These are phyloP conservation scores for Sarotherodon lohbergeri DNA, from an alignment of 2,113 vertebrate species.

Conservation along the genomic window DNA sequence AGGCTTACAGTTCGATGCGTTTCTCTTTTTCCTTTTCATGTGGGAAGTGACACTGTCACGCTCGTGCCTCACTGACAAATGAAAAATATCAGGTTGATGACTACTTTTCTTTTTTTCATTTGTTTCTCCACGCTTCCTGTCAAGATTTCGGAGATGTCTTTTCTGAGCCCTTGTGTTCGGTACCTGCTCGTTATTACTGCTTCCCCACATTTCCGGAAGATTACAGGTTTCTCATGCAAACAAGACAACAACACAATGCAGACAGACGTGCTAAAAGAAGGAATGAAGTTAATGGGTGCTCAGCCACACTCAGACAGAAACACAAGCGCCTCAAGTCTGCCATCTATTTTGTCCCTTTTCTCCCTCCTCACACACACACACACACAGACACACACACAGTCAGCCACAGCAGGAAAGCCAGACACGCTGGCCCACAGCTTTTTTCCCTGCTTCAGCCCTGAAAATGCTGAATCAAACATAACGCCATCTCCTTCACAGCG, in stretches of 20 bases:
- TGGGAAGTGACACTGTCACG: neutral
- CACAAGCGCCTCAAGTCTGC: neutral
- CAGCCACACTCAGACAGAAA: neutral
- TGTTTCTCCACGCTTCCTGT: neutral
- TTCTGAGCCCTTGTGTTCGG: neutral
- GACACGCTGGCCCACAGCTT: neutral
- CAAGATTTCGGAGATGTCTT: constrained; percentile 7
- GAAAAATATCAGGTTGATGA: constrained; percentile 26
- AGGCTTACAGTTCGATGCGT: neutral
- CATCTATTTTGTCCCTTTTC: neutral
- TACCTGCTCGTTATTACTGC: constrained; percentile 13
- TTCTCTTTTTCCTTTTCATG: neutral
- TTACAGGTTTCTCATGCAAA: constrained; percentile 28
- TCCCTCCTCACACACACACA: neutral
- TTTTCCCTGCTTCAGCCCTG: neutral
- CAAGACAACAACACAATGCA: neutral
- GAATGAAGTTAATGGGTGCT: neutral
- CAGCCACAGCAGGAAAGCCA: neutral
- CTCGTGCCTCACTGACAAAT: constrained; percentile 45
- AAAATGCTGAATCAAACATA: neutral
- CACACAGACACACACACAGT: neutral
- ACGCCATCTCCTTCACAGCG: neutral
- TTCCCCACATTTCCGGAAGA: neutral
- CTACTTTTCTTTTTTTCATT: neutral
- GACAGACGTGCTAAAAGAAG: neutral